A percentile compares a stretch with the other conserved stretches of the same genome.
Conservation (phyloP, 2,113 vertebrate species). For the Eurystomus gularis region DNA sequence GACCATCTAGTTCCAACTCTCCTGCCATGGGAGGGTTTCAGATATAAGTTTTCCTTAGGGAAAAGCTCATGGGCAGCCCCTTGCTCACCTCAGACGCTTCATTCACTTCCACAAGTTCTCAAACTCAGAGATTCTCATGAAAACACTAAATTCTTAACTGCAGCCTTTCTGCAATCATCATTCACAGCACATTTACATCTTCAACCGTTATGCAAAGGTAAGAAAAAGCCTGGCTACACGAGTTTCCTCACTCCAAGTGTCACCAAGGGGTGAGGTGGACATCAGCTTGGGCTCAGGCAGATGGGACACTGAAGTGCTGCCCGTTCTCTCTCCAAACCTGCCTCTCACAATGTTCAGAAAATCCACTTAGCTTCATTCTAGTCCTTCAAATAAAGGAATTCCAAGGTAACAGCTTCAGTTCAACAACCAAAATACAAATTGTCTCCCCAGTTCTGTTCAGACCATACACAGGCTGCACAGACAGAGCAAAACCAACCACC, state of each 20-base stretch:
- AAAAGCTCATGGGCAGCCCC: background rate
- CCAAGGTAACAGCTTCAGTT: accelerated
- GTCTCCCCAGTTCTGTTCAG: background rate
- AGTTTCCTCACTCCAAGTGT: background rate
- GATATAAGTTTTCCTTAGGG: background rate
- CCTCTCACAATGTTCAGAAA: background rate
- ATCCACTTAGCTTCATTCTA: background rate
- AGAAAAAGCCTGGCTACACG: background rate
- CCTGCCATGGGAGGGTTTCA: background rate
- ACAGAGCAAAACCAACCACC: background rate
- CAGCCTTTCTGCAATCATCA: background rate
- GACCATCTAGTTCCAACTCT: no score
- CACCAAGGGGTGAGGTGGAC: background rate
- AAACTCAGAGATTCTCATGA: background rate
- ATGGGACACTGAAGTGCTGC: background rate
- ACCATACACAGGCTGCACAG: accelerated
- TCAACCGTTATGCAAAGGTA: background rate
- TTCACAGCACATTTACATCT: background rate
- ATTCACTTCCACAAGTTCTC: no score
- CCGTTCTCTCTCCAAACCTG: background rate
- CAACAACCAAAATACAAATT: background rate
- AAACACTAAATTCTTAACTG: background rate
- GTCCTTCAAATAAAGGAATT: background rate
- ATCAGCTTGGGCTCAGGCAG: background rate
- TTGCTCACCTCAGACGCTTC: no score